phyloP scores from a whole-genome alignment of 1,140 invertebrate species.

The Euschistus heros region DNA sequence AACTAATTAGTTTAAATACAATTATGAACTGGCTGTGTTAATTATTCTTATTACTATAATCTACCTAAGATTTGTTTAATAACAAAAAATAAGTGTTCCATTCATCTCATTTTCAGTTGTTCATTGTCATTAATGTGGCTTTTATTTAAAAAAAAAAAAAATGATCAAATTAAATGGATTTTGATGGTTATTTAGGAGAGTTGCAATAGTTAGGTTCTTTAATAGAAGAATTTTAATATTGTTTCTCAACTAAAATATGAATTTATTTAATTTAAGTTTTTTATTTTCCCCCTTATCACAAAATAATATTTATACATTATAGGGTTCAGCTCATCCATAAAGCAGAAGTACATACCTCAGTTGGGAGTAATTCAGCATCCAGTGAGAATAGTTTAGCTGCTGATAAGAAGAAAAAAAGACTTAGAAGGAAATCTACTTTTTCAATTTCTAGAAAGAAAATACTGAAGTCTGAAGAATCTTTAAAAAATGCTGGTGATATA shows the following conservation, averaged over 20 bases:
- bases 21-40: no score
- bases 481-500: background rate
- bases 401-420: background rate
- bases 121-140: no score
- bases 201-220: background rate
- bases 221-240: background rate
- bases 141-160: no score
- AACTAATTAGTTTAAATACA: no score
- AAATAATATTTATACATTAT: background rate
- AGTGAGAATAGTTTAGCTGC: background rate
- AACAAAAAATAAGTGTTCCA: no score
- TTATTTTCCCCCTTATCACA: no score
- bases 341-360: conserved; percentile 1
- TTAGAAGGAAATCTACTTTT: background rate
- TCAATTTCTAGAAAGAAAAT: background rate
- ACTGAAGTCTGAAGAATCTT: background rate
- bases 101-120: no score
- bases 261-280: background rate
- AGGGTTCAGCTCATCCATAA: background rate
- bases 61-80: no score
- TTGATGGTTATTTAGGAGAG: background rate
- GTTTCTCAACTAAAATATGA: background rate
- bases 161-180: background rate
- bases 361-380: background rate
- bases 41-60: no score